Conservation (phyloP, 2,113 vertebrate genomes). For the Mohoua ochrocephala region DNA sequence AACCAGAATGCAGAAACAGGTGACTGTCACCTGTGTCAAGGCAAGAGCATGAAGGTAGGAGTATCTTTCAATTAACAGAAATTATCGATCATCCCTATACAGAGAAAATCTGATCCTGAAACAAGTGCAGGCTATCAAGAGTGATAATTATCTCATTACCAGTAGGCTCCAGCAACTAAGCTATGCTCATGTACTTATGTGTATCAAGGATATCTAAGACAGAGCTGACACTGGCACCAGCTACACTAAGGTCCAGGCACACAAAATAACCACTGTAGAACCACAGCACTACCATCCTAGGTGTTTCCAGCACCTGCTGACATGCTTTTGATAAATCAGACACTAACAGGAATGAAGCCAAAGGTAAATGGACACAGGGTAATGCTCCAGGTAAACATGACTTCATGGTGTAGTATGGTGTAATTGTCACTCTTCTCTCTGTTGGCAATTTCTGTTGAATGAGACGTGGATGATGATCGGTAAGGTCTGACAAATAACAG, state of each 20-base stretch:
- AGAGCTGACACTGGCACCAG: not conserved
- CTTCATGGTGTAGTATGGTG: not conserved
- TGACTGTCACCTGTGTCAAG: not conserved
- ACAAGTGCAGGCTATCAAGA: not conserved
- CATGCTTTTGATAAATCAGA: not conserved
- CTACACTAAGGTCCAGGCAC: not conserved
- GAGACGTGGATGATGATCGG: accelerated
- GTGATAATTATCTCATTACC: not conserved
- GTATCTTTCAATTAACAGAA: not conserved
- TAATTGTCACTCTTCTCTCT: not conserved
- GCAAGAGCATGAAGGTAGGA: not conserved
- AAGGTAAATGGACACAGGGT: not conserved
- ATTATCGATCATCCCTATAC: not conserved
- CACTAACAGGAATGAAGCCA: not conserved
- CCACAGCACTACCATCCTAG: accelerated
- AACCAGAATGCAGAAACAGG: not conserved
- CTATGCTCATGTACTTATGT: not conserved
- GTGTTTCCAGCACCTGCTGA: not conserved
- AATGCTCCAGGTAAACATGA: not conserved
- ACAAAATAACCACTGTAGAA: not conserved
- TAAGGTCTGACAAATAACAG: not conserved
- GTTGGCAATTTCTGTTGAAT: not conserved
- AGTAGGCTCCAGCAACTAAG: not conserved
- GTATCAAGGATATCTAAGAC: not conserved
- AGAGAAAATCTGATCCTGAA: not conserved